Base-by-base conservation (phyloP, 2,797 vertebrate species). In the Channa striata region DNA sequence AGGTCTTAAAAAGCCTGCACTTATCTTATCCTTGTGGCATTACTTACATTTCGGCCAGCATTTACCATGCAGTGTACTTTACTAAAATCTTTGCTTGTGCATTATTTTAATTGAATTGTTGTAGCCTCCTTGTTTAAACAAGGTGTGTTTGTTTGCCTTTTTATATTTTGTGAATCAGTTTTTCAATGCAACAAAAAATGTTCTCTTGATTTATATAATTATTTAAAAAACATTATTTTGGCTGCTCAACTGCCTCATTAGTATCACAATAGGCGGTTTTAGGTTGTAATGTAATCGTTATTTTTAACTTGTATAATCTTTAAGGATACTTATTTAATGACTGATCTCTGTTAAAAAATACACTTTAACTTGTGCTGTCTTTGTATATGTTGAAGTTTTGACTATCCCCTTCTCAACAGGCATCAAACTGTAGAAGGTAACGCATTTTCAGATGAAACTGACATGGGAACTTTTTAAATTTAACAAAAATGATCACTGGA, bases 201-300 rank as follows among this genome's bases (percentile, higher is more conserved):
- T 80, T 86, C 73, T 73, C 56, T 79, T 40, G 17, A 36, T 74
- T 73, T 83, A 51, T 74, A 57, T 88, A 80, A 86, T 91, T 86
- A 91, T 91, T 92, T 91, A 84, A 90, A n/a, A 69, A 50, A 71
- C 36, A 56, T 73, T 81, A 44, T 82, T 73, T 81, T 78, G 78
- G 69, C 86, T 87, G 81, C 82, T 88, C 40, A 8, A 72, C 73
- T 90, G 82, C 79, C 76, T 81, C 74, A 48, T 74, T 81, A 40
- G 66, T 77, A 43, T 82, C 10, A 47, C 11, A 80, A 46, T 65
- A 74, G 79, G 80, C 16, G 5, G 72, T 68, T 84, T 87, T 64
- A 70, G 37, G 67, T 74, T 85, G 51, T 77, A 52, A 77, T 83
- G 71, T 73, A 63, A 65, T 80, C 36, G 11, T 44, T 59, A 12